A percentile compares a stretch with the other conserved stretches of the same genome.
Evolutionary conservation across 2,888 invertebrate genomes (phyloP).

Genomic region (Andrena dorsata): DNA sequence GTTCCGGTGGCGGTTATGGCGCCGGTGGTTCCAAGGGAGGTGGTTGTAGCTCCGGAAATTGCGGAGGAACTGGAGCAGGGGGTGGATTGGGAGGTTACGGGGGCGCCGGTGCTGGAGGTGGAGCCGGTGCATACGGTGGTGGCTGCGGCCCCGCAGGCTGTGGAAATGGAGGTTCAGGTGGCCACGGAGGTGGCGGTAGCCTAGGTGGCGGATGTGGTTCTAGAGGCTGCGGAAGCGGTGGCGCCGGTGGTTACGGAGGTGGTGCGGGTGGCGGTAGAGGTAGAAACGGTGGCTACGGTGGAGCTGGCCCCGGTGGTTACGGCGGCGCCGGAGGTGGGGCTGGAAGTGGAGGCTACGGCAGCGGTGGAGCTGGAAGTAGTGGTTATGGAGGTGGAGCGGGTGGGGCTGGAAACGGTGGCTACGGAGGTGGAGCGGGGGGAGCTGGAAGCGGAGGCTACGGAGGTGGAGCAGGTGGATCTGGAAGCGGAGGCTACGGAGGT

Average conservation of each 20-base stretch:
- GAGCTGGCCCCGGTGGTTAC: conserved; percentile 30
- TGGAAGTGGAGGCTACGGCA: conserved; percentile 28
- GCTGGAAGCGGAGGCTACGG: conserved; percentile 5
- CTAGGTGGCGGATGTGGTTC: conserved; percentile 42
- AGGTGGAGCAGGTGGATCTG: background rate
- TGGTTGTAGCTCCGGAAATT: conserved; percentile 25
- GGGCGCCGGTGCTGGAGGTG: conserved; percentile 26
- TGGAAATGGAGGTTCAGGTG: conserved; percentile 7
- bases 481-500: background rate
- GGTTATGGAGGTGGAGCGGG: conserved; percentile 6
- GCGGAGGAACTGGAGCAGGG: conserved; percentile 23
- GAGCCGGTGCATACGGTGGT: conserved; percentile 3
- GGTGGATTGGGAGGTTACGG: conserved; percentile 24
- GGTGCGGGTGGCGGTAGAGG: conserved; percentile 9
- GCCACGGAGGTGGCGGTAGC: conserved; percentile 44
- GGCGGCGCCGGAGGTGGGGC: conserved; percentile 23
- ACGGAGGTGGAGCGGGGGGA: conserved; percentile 12
- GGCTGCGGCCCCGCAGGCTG: conserved; percentile 20
- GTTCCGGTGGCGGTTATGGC: conserved; percentile 12
- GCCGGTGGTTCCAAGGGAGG: conserved; percentile 39
- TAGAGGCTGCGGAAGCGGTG: conserved; percentile 6
- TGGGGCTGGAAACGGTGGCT: background rate
- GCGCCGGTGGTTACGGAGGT: conserved; percentile 26
- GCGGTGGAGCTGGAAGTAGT: background rate
- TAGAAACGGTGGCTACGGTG: conserved; percentile 19